Percentiles rank a stretch among this genome's conserved stretches.
phyloP scores from a whole-genome alignment of 2,113 vertebrate species.

The Odobenus rosmarus region DNA sequence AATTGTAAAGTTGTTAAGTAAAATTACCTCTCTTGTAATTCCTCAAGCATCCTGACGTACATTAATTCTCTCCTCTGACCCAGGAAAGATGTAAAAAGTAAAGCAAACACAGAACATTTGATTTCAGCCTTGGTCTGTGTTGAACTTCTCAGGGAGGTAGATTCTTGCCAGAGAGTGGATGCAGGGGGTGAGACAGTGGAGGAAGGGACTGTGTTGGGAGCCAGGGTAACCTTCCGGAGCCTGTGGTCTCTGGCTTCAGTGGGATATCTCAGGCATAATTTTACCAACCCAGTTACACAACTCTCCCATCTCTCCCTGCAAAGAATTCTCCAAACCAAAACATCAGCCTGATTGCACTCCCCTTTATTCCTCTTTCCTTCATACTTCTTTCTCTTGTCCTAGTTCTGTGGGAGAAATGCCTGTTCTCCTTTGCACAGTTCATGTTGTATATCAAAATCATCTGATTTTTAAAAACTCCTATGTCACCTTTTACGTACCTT shows the following conservation, averaged over 20 bases:
- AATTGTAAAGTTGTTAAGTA: slow-evolving; percentile 33
- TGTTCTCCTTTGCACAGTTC: background rate
- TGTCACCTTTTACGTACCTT: background rate
- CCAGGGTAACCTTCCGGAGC: background rate
- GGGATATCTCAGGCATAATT: background rate
- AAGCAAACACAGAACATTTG: background rate
- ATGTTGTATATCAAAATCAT: background rate
- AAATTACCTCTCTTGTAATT: background rate
- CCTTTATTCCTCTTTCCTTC: background rate
- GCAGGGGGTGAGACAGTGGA: background rate
- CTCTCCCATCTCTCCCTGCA: background rate
- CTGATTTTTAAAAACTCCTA: slow-evolving; percentile 20
- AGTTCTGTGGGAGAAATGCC: background rate
- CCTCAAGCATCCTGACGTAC: background rate
- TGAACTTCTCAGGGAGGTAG: background rate
- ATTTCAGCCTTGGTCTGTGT: background rate
- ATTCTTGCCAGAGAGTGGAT: background rate
- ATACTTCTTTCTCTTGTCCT: background rate
- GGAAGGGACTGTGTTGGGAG: background rate
- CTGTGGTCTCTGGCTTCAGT: background rate
- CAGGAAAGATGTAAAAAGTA: background rate
- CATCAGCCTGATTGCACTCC: background rate
- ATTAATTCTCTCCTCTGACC: background rate
- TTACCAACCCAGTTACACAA: background rate
- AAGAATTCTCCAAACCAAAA: background rate